Evolutionary conservation across 2,888 invertebrate species (phyloP), one percentile per base, ranked within the genome.

Genomic region (Icerya purchasi): DNA sequence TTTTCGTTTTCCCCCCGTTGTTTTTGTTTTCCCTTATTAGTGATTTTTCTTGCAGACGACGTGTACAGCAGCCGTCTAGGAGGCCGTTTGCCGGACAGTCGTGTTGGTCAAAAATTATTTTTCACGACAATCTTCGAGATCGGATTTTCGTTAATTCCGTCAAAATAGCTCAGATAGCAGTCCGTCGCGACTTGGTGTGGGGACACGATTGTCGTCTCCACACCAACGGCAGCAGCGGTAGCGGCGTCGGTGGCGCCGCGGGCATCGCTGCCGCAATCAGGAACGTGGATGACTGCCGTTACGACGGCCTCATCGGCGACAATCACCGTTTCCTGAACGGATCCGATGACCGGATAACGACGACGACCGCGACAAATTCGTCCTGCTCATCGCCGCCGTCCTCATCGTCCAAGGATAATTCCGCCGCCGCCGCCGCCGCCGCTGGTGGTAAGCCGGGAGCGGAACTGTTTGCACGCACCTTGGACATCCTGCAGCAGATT

Each of bases 401-500:
- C 14, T 8, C 5, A 8, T 14, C 8, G 5, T 8, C 8, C 14
- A 36, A 36, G 14, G 14, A 36, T 36, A 36, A 36, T 36, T 8
- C 8, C 14, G n/a, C n/a, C n/a, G n/a, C n/a, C n/a, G n/a, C n/a
- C n/a, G n/a, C n/a, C n/a, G n/a, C n/a, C n/a, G n/a, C n/a, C n/a
- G n/a, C n/a, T n/a, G n/a, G n/a, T n/a, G n/a, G n/a, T n/a, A 36
- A 36, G 36, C 36, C 36, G 36, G 36, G 8, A 8, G 36, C 62
- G 25, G 65, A 63, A 20, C 73, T 83, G 74, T 84, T 81, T 72
- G 76, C 79, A 65, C 79, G 81, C 66, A 77, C 86, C 66, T 82
- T 84, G 70, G 86, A 87, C 68, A 82, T 84, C 68, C 78, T 87
- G 65, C 81, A 85, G 72, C 88, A 89, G 69, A 89, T 85, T 69